Evolutionary conservation across 1,140 invertebrate genomes (phyloP), one percentile per base, ranked within the genome.

Genomic region (Saccostrea cuccullata): DNA sequence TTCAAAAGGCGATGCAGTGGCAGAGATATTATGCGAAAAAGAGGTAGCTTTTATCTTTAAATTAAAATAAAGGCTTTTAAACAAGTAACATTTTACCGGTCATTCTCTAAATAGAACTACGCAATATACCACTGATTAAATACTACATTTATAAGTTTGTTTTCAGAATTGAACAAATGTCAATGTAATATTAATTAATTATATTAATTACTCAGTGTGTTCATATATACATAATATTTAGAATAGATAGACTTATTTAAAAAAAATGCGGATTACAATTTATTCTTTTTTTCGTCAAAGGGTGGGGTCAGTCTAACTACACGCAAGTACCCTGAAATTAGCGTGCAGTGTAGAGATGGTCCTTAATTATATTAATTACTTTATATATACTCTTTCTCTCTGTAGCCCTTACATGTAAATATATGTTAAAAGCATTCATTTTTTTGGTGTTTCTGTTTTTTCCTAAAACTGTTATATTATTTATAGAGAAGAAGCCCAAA

Each of bases 401-500:
- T 36, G 30, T 36, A 36, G 30, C 30, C 30, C 30, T 36, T 36
- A 36, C 30, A 36, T 36, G 30, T 36, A 36, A 36, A 36, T 36
- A 36, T 36, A 36, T 36, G 0, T 36, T 36, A 36, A 36, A 36
- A 1, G 30, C 30, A 36, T 36, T 36, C 30, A 36, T 36, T 36
- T 36, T 36, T 36, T 36, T 36, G 30, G 30, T 36, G 30, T 36
- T 36, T 36, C 30, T 36, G 30, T 36, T 36, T 36, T 36, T 36
- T 36, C 30, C 30, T 17, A 64, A 64, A 64, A 64, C 15, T 64
- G 58, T 15, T 64, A 64, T 64, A 5, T 64, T 64, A 13, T 64
- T 64, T 64, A 64, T n/a, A 64, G 58, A 64, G 58, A 64, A 64
- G 58, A 64, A n/a, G 58, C 58, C n/a, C 15, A 64, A 64, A 64